These are phyloP conservation scores for Caenorhabditis tropicalis DNA, from an alignment of 1,140 invertebrate genomes.

Conservation along the genomic window DNA sequence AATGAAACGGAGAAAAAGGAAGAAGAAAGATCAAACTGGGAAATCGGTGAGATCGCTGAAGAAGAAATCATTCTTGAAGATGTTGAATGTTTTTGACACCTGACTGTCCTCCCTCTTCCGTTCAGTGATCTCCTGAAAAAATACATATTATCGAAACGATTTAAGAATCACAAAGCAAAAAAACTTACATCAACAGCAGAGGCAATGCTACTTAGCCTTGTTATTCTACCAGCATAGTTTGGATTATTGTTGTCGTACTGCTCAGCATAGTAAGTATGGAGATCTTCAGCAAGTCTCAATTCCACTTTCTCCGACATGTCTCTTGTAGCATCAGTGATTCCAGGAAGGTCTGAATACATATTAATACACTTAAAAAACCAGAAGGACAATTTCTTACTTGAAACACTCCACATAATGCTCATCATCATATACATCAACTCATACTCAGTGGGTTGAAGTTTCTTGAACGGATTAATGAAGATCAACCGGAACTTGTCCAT, in stretches of 20 bases:
- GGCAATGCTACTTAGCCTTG: conserved; percentile 10
- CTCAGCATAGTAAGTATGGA: conserved; percentile 48
- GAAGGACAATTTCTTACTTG: too few species aligned
- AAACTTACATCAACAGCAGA: conserved; percentile 45
- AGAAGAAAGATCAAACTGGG: background rate
- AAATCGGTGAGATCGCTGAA: conserved; percentile 42
- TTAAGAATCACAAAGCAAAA: background rate
- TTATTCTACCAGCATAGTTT: conserved; percentile 49
- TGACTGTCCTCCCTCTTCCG: conserved; percentile 44
- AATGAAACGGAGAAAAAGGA: background rate
- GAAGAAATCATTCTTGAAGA: conserved; percentile 50
- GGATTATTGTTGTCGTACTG: conserved; percentile 12
- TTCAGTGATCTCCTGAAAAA: conserved; percentile 48
- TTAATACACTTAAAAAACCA: background rate
- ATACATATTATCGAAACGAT: background rate
- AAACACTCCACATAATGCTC: conserved; percentile 54
- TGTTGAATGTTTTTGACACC: conserved; percentile 50
- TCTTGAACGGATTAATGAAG: conserved; percentile 48
- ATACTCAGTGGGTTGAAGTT: conserved; percentile 24
- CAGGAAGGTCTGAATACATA: background rate
- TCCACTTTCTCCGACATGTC: conserved; percentile 11
- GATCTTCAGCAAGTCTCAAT: conserved; percentile 21
- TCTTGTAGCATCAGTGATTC: conserved; percentile 28
- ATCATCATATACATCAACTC: conserved; percentile 55
- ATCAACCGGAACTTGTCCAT: conserved; percentile 13